phyloP scores from a whole-genome alignment of 2,113 vertebrate genomes.

The Salminus brasiliensis region DNA sequence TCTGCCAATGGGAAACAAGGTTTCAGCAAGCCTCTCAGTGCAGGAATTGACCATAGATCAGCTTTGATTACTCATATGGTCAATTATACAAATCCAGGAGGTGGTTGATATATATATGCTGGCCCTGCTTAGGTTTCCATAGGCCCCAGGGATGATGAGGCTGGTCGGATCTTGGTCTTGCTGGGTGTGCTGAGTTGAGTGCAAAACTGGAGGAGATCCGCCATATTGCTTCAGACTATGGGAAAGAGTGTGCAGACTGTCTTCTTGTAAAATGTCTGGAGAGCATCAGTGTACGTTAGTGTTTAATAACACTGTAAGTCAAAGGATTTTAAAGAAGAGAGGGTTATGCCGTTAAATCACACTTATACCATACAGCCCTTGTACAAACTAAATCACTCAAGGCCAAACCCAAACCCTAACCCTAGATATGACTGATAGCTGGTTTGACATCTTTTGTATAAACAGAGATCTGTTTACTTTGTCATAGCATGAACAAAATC shows the following conservation, averaged over 20 bases:
- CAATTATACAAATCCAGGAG: too few species aligned
- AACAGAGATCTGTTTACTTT: slow-evolving; percentile 7
- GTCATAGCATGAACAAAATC: not conserved
- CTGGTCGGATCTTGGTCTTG: not conserved
- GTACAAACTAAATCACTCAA: not conserved
- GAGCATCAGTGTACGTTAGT: slow-evolving; percentile 11
- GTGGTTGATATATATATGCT: slow-evolving; percentile 15
- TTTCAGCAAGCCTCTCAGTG: too few species aligned
- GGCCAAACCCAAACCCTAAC: too few species aligned
- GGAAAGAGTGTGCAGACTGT: slow-evolving; percentile 11
- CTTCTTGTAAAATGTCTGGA: slow-evolving; percentile 32
- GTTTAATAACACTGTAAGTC: slow-evolving; percentile 15
- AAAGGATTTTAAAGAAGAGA: not conserved
- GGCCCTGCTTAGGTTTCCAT: not conserved
- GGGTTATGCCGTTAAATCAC: slow-evolving; percentile 2
- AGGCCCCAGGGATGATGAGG: not conserved
- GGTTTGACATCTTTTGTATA: not conserved
- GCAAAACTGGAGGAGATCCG: slow-evolving; percentile 1
- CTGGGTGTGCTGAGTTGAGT: slow-evolving; percentile 6
- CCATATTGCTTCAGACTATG: not conserved
- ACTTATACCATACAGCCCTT: not conserved
- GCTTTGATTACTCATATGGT: too few species aligned
- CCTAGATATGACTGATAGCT: not conserved
- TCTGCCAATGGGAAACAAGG: too few species aligned
- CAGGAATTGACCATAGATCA: too few species aligned